Evolutionary conservation across 2,888 invertebrate genomes (phyloP), one percentile per base, ranked within the genome.

Genomic region (Amiota minor): DNA sequence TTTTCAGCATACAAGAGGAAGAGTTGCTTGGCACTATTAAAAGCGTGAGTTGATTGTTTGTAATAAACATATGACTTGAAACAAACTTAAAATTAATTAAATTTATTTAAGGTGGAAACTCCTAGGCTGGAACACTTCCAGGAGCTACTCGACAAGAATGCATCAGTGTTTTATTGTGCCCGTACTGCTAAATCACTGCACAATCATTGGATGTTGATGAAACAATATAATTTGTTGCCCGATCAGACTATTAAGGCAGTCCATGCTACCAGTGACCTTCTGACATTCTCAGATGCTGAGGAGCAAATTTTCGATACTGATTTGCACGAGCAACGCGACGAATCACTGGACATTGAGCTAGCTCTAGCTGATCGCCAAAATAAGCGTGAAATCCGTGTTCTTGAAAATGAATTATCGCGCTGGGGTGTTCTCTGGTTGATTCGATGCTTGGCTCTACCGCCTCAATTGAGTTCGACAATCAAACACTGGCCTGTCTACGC

Each of bases 341-440:
- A 96, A 86, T 91, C 92, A 0, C 87, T 96, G 14, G 97, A 97
- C 87, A 92, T 93, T 71, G 97, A 96, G 88, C 90, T 96, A 84
- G 92, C 93, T 61, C 88, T 95, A 72, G 92, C 94, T 56, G 95
- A 96, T 88, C 92, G 95, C 69, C 91, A 93, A 79, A 94, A 94
- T 81, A 97, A 96, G 88, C 93, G 93, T 80, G 96, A 98, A 89
- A 97, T 98, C 67, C 93, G 97, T 10, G 92, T 95, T 64, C 88
- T 98, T 73, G 98, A 98, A 89, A 96, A 95, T 83, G 97, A 98
- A 83, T 89, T 98, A 71, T 92, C 94, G 0, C 94, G 97, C 74
- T 98, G 97, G 97, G 97, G 98, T 88, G 95, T 96, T 1, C 90
- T 98, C 90, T 98, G 76, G 97, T 98, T 18, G 98, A 98, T 89